Base-by-base conservation (phyloP, 1,140 invertebrate species). In the Trypoxylus dichotomus region DNA sequence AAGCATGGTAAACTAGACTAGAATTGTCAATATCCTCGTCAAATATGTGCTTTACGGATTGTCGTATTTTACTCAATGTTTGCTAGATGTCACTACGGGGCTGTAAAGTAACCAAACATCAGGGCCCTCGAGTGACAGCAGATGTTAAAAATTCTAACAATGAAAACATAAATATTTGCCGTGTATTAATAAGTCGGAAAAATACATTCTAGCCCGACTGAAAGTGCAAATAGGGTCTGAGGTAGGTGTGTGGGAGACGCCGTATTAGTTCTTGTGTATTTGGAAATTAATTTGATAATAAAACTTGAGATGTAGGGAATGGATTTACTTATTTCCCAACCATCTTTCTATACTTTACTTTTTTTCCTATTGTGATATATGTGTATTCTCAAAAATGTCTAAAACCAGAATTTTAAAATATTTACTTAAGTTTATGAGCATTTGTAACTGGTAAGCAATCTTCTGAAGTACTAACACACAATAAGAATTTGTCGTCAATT, bases 21-120 rank as follows among this genome's bases (percentile, higher is more conserved):
- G 60, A 68, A 82, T 80, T 79, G 83, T 83, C 82, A 82, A 83
- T 83, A 83, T 79, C 79, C 80, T 79, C 78, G 41, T 74, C 82
- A 83, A 82, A 83, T 84, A 83, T 83, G 79, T 84, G 80, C 80
- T 81, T 82, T 84, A 82, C 80, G 83, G 83, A 84, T 84, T 81
- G 80, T 84, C 80, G 82, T 84, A 82, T 84, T 84, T 84, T 84
- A 83, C 82, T 81, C 76, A 81, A 79, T 84, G 79, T 84, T 84
- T 83, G 79, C 79, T 78, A 58, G 80, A 82, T 82, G 83, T 84
- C 83, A 84, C 83, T 81, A 68, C 60, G 80, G 79, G 81, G 79
- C 82, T 82, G 82, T 83, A 81, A 83, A 83, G 80, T 79, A 81
- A 80, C 80, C 81, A 83, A 83, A 83, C 60, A 54, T 54, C 79